Evolutionary conservation across 2,797 vertebrate species (phyloP).

Genomic region (Novumbra hubbsi): DNA sequence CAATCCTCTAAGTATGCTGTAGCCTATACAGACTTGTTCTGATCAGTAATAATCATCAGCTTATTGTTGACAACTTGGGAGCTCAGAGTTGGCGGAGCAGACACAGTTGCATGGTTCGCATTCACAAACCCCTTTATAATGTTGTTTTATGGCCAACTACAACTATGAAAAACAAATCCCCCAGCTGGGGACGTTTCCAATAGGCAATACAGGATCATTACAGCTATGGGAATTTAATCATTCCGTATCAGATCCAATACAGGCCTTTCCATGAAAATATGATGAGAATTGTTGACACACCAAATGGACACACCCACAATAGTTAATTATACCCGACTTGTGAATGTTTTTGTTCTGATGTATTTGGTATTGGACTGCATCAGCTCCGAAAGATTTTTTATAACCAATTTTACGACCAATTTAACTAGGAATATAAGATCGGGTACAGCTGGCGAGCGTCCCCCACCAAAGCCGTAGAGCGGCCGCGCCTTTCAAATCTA

Average conservation of each 20-base stretch:
- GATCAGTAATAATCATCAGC: slow-evolving; percentile 59
- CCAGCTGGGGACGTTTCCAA: neutral
- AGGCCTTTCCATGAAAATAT: neutral
- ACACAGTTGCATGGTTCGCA: slow-evolving; percentile 33
- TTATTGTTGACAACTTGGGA: slow-evolving; percentile 41
- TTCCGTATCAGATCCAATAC: neutral
- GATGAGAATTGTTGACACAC: neutral
- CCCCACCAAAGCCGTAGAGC: slow-evolving; percentile 23
- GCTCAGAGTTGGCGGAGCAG: slow-evolving; percentile 48
- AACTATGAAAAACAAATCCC: neutral
- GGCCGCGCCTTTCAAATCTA: slow-evolving; percentile 35
- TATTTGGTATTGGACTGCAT: neutral
- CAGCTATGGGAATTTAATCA: neutral
- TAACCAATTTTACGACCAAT: slow-evolving; percentile 13
- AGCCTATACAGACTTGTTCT: slow-evolving; percentile 53
- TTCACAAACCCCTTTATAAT: neutral
- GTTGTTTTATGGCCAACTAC: slow-evolving; percentile 12
- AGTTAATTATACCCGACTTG: neutral
- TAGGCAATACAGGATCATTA: neutral
- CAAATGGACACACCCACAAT: neutral
- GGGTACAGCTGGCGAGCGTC: neutral
- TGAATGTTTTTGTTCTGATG: neutral
- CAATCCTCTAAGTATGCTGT: slow-evolving; percentile 56
- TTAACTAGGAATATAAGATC: slow-evolving; percentile 31
- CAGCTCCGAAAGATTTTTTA: slow-evolving; percentile 22